These are phyloP conservation scores for Artibeus jamaicensis DNA, from an alignment of 2,797 vertebrate species.

Conservation along the genomic window DNA sequence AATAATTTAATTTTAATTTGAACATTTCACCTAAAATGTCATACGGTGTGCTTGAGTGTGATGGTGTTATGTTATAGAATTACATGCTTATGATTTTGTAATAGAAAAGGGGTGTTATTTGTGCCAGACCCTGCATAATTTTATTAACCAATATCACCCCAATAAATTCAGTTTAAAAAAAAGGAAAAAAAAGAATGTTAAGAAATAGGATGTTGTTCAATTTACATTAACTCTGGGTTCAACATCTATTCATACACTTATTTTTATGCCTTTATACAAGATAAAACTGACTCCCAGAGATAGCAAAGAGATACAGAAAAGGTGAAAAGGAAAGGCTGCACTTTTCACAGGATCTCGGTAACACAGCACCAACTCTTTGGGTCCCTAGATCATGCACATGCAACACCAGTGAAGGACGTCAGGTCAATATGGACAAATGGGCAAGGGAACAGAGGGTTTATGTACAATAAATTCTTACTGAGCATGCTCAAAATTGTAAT, in stretches of 20 bases:
- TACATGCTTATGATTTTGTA: too few species aligned
- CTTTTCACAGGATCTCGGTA: conserved; percentile 68
- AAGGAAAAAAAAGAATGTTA: neutral
- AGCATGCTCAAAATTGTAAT: conserved; percentile 83
- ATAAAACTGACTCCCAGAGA: conserved; percentile 49
- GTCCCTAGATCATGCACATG: conserved; percentile 84
- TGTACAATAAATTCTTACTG: conserved; percentile 79
- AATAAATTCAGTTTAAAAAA: neutral
- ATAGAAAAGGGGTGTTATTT: too few species aligned
- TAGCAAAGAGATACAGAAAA: conserved; percentile 35
- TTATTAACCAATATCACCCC: neutral
- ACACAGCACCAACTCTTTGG: conserved; percentile 70
- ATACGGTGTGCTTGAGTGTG: too few species aligned
- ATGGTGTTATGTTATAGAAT: too few species aligned
- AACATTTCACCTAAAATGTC: too few species aligned
- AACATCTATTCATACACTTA: conserved; percentile 14
- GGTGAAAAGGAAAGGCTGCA: conserved; percentile 36
- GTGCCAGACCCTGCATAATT: neutral
- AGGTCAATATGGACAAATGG: conserved; percentile 66
- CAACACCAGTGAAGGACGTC: conserved; percentile 74
- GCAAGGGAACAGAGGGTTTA: conserved; percentile 66
- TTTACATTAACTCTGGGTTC: conserved; percentile 36
- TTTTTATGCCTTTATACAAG: conserved; percentile 42
- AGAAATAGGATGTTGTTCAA: conserved; percentile 42
- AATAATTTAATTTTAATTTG: too few species aligned